phyloP scores from a whole-genome alignment of 2,888 invertebrate genomes.

The Spodoptera exigua region DNA sequence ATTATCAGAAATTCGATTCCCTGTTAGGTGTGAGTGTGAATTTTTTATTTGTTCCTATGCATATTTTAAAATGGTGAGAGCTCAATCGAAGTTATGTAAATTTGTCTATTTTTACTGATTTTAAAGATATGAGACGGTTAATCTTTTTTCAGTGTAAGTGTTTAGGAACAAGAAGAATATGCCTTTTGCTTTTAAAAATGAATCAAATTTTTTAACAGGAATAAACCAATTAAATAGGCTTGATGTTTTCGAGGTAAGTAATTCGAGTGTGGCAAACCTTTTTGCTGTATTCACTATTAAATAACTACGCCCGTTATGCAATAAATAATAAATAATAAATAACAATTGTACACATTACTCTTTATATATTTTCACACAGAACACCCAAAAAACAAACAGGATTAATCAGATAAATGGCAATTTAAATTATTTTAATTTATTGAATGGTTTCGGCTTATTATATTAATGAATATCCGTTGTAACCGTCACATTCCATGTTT shows the following conservation, averaged over 20 bases:
- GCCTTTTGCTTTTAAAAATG: too few relatives aligned
- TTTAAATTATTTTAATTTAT: slow-evolving; percentile 17
- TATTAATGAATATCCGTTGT: slow-evolving; percentile 28
- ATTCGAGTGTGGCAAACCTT: too few relatives aligned
- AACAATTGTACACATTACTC: too few relatives aligned
- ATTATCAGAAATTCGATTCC: slow-evolving; percentile 45
- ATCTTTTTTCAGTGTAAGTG: too few relatives aligned
- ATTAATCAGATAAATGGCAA: slow-evolving; percentile 6
- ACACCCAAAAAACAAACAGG: slow-evolving; percentile 6
- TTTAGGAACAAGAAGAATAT: too few relatives aligned
- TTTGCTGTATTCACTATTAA: too few relatives aligned
- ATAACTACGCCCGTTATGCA: too few relatives aligned
- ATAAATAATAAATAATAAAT: too few relatives aligned
- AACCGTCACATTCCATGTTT: slow-evolving; percentile 18
- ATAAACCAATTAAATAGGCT: too few relatives aligned
- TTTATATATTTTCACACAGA: background rate
- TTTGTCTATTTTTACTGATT: slow-evolving; percentile 1
- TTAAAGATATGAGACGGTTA: too few relatives aligned
- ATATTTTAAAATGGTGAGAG: slow-evolving; percentile 16
- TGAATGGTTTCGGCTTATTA: slow-evolving; percentile 14
- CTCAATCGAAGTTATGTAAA: slow-evolving; percentile 1
- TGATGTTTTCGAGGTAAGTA: too few relatives aligned
- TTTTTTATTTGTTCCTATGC: slow-evolving; percentile 29
- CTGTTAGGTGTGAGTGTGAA: slow-evolving; percentile 30
- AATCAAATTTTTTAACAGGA: too few relatives aligned